Percentiles rank a stretch among this genome's conserved stretches.
These are phyloP conservation scores for Pomacea maculata DNA, from an alignment of 1,140 invertebrate species.

Conservation along the genomic window DNA sequence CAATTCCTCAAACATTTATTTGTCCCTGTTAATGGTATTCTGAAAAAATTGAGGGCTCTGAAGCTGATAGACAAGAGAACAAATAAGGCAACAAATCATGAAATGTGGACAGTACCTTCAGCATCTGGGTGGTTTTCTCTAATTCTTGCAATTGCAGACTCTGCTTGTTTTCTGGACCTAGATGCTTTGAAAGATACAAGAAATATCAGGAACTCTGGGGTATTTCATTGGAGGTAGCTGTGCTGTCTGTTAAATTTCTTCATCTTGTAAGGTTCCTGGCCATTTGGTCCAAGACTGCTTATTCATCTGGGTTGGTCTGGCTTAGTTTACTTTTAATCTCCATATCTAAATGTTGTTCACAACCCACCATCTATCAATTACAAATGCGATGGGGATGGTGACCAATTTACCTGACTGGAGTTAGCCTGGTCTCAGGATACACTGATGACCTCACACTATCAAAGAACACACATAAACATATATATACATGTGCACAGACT, in stretches of 20 bases:
- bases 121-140: neutral
- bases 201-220: neutral
- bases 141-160: neutral
- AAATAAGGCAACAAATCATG: no score
- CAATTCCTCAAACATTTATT: neutral
- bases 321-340: neutral
- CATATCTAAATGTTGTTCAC: neutral
- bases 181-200: constrained; percentile 5
- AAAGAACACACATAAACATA: no score
- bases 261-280: neutral
- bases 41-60: neutral
- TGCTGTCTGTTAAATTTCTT: neutral
- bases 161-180: neutral
- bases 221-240: neutral
- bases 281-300: neutral
- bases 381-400: no score
- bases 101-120: neutral
- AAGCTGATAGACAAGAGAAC: no score
- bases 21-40: neutral
- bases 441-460: no score
- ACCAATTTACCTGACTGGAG: no score
- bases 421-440: no score
- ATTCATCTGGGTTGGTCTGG: neutral
- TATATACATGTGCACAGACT: neutral
- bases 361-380: neutral